A percentile compares a stretch with the other conserved stretches of the same genome.
Evolutionary conservation across 2,113 vertebrate species (phyloP).

Genomic region (Mastomys natalensis): DNA sequence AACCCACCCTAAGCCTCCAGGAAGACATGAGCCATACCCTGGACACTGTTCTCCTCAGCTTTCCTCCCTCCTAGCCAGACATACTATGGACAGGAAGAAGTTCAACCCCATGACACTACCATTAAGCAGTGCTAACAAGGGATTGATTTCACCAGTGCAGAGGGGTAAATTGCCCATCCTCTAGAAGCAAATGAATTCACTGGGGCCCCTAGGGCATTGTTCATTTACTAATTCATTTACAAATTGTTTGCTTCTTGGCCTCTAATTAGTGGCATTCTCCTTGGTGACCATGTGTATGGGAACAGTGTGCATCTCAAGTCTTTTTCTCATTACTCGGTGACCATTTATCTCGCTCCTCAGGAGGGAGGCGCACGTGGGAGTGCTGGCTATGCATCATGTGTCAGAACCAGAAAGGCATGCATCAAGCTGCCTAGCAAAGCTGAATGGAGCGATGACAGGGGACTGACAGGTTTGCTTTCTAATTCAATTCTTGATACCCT

Average conservation of each 20-base stretch:
- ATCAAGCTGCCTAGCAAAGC: constrained; percentile 68
- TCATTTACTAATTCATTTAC: constrained; percentile 78
- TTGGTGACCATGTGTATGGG: neutral
- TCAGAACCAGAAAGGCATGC: constrained; percentile 73
- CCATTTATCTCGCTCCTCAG: constrained; percentile 52
- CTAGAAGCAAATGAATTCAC: constrained; percentile 70
- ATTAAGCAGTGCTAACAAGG: constrained; percentile 58
- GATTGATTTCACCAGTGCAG: constrained; percentile 55
- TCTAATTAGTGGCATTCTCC: constrained; percentile 69
- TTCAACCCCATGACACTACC: neutral
- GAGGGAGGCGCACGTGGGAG: neutral
- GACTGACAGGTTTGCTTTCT: constrained; percentile 66
- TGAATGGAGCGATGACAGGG: constrained; percentile 65
- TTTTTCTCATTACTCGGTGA: neutral
- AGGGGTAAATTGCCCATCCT: constrained; percentile 70
- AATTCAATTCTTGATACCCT: constrained; percentile 70
- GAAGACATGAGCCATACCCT: neutral
- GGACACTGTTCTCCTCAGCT: neutral
- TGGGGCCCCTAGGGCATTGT: constrained; percentile 58
- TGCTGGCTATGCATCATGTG: constrained; percentile 68
- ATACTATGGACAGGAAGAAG: neutral
- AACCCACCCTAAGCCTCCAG: too few relatives aligned
- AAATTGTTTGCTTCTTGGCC: constrained; percentile 73
- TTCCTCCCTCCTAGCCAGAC: neutral
- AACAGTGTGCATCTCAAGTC: constrained; percentile 4